Evolutionary conservation across 1,140 invertebrate species (phyloP), one percentile per base, ranked within the genome.

Genomic region (Thaumatotibia leucotreta): DNA sequence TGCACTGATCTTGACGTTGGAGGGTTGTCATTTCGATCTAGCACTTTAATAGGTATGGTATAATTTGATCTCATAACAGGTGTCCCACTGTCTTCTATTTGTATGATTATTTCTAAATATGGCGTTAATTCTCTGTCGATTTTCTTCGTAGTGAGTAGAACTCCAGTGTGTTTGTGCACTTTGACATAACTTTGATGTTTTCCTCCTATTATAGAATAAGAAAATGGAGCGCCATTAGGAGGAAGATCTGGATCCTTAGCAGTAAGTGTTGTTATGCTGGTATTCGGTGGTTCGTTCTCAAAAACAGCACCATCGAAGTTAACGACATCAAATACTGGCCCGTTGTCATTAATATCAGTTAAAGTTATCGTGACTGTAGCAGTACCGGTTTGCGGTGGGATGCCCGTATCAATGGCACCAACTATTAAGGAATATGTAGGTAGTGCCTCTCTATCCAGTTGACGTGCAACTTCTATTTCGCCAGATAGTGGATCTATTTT

Each of bases 321-420:
- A 0, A 93, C 88, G 0, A 94, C 87, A 63, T 96, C 94, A 77
- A 99, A 98, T 4, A 94, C 85, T 0, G 98, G 98, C 0, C 96
- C 97, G 83, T 99, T 99, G 74, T 99, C 98, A 84, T 99, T 99
- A 6, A 98, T 93, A 86, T 99, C 98, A 9, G 93, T 92, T 1
- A 99, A 72, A 27, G 93, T 91, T 50, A 98, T 94, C 77, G 94
- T 94, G 0, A 98, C 95, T 0, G 93, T 95, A 1, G 97, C 93
- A 2, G 96, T 97, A 11, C 97, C 97, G 1, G 97, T 98, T 91
- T 97, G 96, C 0, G 97, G 96, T 0, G 97, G 97, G 3, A 92
- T 86, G 0, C 97, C 97, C 23, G 94, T 97, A 83, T 99, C 98
- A 61, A 97, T 97, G 0, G 97, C 98, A 9, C 96, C 97, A 22